Percentiles rank a stretch among this genome's conserved stretches.
Conservation (phyloP, 2,797 vertebrate genomes). For the Sarcophilus harrisii region DNA sequence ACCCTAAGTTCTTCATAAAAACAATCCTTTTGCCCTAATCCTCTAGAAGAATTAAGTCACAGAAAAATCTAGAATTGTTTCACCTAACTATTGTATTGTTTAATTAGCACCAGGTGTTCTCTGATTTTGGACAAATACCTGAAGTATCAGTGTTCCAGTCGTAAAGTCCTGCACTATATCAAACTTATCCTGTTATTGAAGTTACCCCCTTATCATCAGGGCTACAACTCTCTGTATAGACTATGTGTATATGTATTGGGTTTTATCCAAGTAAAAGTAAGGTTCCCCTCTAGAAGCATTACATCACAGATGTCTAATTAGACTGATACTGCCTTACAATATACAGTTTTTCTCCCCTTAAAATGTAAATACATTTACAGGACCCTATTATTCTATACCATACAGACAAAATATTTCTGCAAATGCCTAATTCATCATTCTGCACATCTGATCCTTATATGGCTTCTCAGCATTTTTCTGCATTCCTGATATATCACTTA, state of each 20-base stretch:
- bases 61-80: background rate
- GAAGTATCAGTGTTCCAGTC: background rate
- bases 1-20: background rate
- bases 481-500: slow-evolving; percentile 74
- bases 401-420: background rate
- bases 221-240: background rate
- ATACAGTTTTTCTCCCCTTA: background rate
- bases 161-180: background rate
- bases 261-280: background rate
- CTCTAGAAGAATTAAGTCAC: background rate
- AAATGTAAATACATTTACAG: background rate
- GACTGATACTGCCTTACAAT: background rate
- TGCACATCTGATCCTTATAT: background rate
- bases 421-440: background rate
- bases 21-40: background rate
- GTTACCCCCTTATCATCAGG: background rate
- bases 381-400: background rate
- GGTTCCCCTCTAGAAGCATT: background rate
- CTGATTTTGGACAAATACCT: background rate
- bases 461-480: background rate
- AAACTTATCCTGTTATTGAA: background rate
- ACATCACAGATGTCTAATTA: background rate
- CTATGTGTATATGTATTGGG: background rate
- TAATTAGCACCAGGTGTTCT: background rate
- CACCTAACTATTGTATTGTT: background rate